Base-by-base conservation (phyloP, 2,797 vertebrate species). In the Lagodon rhomboides region DNA sequence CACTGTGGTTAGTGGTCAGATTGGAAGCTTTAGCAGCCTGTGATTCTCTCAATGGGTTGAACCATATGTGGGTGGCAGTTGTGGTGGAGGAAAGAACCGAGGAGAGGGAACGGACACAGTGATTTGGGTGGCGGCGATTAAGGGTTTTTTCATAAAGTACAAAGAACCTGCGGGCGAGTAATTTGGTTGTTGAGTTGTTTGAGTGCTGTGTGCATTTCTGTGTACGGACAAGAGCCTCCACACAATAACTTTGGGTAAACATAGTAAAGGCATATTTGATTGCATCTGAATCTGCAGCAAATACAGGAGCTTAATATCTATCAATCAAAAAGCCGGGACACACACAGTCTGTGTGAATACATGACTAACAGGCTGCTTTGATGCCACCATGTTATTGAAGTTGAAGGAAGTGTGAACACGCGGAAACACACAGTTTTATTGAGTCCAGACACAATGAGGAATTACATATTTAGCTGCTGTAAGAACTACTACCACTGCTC, bases 1-100 rank as follows among this genome's bases (percentile, higher is more conserved):
- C 82, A 3, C 86, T 80, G 88, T 55, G 80, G 83, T 86, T 72
- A 77, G 87, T 0, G 81, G 91, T 89, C 84, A 69, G 55, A 74
- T 50, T 72, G 69, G 77, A 82, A 79, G 77, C 82, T 70, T 70
- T 43, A 77, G 84, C 75, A 77, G 86, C 83, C 72, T 74, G 75
- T 86, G 79, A 86, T 88, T 85, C 75, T 82, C 75, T 73, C 77
- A 73, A 68, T 22, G 27, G 79, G 78, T 76, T 67, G 27, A 76
- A 77, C 83, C 84, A 68, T 64, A 68, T 80, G 79, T 79, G 59
- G 70, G 75, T 22, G 4, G 66, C 27, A 61, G 73, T 22, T 44
- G 75, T n/a, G 46, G 62, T 23, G 63, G 58, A 27, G 86, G 65
- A 66, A 69, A 20, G 20, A 75, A 76, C 64, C 82, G 16, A 68